phyloP scores from a whole-genome alignment of 2,888 invertebrate genomes.

The Dioctria rufipes region DNA sequence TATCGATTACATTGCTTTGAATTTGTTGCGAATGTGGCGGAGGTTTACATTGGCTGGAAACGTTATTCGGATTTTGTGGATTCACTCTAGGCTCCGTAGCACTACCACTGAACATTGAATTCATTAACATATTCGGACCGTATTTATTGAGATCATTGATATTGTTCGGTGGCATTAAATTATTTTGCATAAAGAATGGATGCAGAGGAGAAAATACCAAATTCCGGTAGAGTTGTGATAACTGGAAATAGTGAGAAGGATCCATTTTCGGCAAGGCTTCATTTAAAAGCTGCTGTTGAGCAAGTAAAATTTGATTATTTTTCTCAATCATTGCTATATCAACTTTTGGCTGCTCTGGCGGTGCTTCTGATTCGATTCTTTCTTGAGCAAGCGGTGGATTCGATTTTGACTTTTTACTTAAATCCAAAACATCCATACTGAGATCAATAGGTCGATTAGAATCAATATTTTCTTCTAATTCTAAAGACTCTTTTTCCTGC shows the following conservation, averaged over 20 bases:
- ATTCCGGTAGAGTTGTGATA: conserved; percentile 76
- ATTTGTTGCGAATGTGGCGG: conserved; percentile 50
- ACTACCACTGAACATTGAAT: conserved; percentile 65
- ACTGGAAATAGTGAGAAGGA: conserved; percentile 74
- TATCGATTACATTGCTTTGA: conserved; percentile 46
- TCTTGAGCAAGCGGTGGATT: conserved; percentile 40
- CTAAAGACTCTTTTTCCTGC: conserved; percentile 66
- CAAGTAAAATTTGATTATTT: conserved; percentile 75
- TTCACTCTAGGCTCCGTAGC: conserved; percentile 44
- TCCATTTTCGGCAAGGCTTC: conserved; percentile 76
- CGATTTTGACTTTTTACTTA: conserved; percentile 80
- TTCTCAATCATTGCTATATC: conserved; percentile 72
- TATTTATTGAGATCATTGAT: conserved; percentile 77
- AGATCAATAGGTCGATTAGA: conserved; percentile 80
- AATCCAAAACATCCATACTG: conserved; percentile 85
- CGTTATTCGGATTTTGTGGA: conserved; percentile 35
- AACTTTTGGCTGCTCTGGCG: conserved; percentile 60
- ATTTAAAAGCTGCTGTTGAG: conserved; percentile 80
- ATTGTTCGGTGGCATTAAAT: conserved; percentile 71
- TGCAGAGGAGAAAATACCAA: conserved; percentile 77
- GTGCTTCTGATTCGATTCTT: conserved; percentile 45
- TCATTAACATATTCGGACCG: conserved; percentile 72
- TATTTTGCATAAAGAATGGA: conserved; percentile 78
- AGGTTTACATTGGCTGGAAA: conserved; percentile 28
- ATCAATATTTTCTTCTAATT: conserved; percentile 64